phyloP scores from a whole-genome alignment of 2,113 vertebrate genomes.

The Harpagus bidentatus region DNA sequence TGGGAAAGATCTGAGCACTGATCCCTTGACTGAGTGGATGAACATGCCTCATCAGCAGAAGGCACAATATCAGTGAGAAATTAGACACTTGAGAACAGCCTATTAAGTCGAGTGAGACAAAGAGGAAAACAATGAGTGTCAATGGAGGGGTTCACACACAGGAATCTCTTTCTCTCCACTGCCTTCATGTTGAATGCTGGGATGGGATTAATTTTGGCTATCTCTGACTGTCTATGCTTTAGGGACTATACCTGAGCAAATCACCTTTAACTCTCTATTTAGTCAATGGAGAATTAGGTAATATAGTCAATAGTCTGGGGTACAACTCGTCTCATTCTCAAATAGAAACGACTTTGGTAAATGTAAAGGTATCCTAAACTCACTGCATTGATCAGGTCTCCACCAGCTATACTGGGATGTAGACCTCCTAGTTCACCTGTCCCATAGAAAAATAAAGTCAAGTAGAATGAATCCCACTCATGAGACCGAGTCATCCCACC shows the following conservation, averaged over 20 bases:
- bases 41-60: neutral
- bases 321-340: neutral
- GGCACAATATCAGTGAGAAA: neutral
- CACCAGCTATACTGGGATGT: neutral
- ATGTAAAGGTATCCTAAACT: neutral
- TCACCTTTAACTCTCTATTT: neutral
- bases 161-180: neutral
- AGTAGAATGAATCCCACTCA: neutral
- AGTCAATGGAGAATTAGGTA: neutral
- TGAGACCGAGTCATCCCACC: neutral
- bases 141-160: neutral
- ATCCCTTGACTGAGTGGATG: neutral
- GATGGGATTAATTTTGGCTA: neutral
- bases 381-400: neutral
- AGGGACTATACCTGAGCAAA: neutral
- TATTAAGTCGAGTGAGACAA: neutral
- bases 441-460: neutral
- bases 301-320: neutral
- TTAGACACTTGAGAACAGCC: neutral
- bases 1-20: rapidly evolving
- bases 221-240: neutral
- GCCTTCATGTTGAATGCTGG: neutral
- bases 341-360: neutral
- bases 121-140: neutral
- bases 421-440: neutral